Base-by-base conservation (phyloP, 2,888 invertebrate species). In the Melangyna quadrimaculata region DNA sequence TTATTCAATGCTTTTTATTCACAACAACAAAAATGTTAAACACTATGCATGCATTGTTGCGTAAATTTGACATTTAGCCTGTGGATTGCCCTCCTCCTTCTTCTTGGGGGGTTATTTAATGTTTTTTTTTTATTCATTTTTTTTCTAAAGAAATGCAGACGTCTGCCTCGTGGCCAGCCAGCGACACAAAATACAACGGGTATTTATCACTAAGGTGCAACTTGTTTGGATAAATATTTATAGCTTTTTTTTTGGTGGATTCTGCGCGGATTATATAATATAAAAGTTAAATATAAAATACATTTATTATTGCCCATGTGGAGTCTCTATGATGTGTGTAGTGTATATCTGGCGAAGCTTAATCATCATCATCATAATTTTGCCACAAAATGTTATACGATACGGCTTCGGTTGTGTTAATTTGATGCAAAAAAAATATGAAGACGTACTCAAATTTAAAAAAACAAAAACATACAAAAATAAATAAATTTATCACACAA, bases 11-110 rank as follows among this genome's bases (percentile, higher is more conserved):
- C n/a, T 53, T 53, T 53, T 32, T 65, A 45, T 45, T 17, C 22
- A 37, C 24, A 59, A 24, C 17, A 14, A 40, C 24, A n/a, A 63
- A 63, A 63, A 63, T 32, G 10, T 67, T 19, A 55, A 59, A 61
- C 32, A 57, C 57, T 61, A 22, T 55, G 29, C 70, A 81, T 81
- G 77, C 71, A 81, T 71, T 81, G 70, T 81, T 81, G 80, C 77
- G 80, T 81, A 81, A 81, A 81, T 57, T 71, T 81, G 80, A 81
- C 80, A 81, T 81, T 81, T 81, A 81, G 77, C 65, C 57, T 75
- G 53, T 53, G 53, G 65, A 65, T 78, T 51, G 55, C 10, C 29
- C 61, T 75, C 63, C 55, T 63, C 37, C 63, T 45, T 19, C 43
- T 43, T 12, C 3, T 51, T 8, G 51, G 55, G 12, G 32, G 27